A percentile compares a stretch with the other conserved stretches of the same genome.
Conservation (phyloP, 2,797 vertebrate genomes). For the Enteromius argenteus region DNA sequence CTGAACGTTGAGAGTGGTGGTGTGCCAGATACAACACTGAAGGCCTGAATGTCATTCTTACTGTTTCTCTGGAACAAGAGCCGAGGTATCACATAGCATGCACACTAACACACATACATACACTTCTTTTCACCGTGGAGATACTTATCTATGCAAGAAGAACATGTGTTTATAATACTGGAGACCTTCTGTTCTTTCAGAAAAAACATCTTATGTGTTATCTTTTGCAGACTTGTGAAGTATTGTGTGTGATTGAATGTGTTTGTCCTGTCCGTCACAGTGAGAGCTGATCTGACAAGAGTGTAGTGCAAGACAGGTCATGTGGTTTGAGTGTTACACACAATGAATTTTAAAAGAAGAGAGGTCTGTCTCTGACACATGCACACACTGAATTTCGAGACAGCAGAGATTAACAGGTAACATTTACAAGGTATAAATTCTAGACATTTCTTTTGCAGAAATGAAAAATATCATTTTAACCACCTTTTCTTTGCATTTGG, state of each 20-base stretch:
- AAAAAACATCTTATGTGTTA: slow-evolving; percentile 11
- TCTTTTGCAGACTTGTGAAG: background rate
- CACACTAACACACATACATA: slow-evolving; percentile 55
- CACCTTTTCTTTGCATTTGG: background rate
- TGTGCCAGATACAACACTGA: slow-evolving; percentile 26
- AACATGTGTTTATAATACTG: slow-evolving; percentile 4
- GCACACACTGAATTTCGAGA: slow-evolving; percentile 50
- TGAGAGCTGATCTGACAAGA: slow-evolving; percentile 50
- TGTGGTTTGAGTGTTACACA: slow-evolving; percentile 45
- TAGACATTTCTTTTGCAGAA: background rate
- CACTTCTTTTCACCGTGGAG: background rate
- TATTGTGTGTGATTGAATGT: slow-evolving; percentile 21
- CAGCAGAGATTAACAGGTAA: background rate
- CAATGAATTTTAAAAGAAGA: slow-evolving; percentile 51
- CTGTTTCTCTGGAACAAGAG: slow-evolving; percentile 73
- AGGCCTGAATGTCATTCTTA: slow-evolving; percentile 59
- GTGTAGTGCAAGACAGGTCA: slow-evolving; percentile 43
- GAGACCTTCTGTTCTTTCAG: slow-evolving; percentile 8
- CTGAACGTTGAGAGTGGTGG: background rate
- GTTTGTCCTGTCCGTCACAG: slow-evolving; percentile 39
- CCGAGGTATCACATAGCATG: slow-evolving; percentile 71
- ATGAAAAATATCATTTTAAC: background rate
- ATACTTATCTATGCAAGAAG: background rate
- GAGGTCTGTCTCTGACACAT: slow-evolving; percentile 2
- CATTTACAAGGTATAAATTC: background rate